Evolutionary conservation across 2,113 vertebrate species (phyloP).

Genomic region (Bucco capensis): DNA sequence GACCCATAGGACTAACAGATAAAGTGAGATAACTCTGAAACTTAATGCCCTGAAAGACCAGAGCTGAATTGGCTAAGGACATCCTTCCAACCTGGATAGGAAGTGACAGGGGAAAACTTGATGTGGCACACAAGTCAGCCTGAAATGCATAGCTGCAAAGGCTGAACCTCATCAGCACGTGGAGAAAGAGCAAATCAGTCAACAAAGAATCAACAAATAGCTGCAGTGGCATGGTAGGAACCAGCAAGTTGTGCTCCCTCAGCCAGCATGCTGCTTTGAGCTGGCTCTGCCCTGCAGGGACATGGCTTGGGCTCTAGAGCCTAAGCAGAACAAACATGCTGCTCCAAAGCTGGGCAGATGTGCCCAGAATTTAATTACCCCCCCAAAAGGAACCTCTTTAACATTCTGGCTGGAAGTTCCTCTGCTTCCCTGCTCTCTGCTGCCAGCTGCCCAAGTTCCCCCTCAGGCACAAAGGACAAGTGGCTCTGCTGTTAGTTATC

Average conservation of each 20-base stretch:
- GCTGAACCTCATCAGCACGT: not conserved
- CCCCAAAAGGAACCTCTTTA: constrained; percentile 32
- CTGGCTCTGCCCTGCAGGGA: not conserved
- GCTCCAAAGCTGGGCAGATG: not conserved
- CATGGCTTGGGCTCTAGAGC: not conserved
- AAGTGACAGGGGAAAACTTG: not conserved
- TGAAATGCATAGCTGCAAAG: not conserved
- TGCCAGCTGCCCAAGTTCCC: constrained; percentile 10
- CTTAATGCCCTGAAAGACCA: not conserved
- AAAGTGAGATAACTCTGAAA: not conserved
- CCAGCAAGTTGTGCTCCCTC: not conserved
- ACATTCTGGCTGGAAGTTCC: constrained; percentile 17
- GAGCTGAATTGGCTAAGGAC: not conserved
- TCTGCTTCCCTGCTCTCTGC: not conserved
- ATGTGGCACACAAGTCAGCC: not conserved
- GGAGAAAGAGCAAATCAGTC: not conserved
- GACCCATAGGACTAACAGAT: not conserved
- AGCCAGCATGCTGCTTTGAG: not conserved
- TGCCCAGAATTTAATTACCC: constrained; percentile 16
- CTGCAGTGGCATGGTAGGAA: not conserved
- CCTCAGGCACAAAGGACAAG: not conserved
- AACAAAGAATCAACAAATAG: not conserved
- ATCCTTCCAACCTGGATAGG: not conserved
- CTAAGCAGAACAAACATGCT: not conserved
- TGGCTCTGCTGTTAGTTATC: not conserved